phyloP scores from a whole-genome alignment of 2,888 invertebrate species.

The Cancer borealis region DNA sequence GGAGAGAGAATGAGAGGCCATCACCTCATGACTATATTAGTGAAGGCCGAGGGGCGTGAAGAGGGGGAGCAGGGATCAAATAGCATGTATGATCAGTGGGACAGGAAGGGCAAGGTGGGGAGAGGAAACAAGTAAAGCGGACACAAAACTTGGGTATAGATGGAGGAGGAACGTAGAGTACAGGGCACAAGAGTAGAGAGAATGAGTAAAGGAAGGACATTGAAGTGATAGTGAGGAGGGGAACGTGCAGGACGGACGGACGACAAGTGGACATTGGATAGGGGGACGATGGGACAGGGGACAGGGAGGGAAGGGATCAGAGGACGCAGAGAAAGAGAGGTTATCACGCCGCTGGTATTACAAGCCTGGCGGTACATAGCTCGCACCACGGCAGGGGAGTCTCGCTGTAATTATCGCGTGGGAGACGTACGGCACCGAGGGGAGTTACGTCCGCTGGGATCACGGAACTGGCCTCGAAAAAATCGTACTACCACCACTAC shows the following conservation, averaged over 20 bases:
- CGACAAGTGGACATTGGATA: background rate
- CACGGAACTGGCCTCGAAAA: background rate
- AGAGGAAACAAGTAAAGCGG: background rate
- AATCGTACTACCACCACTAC: background rate
- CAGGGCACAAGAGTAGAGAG: background rate
- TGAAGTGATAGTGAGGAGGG: background rate
- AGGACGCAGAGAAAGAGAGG: background rate
- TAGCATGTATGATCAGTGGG: background rate
- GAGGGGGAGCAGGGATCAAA: background rate
- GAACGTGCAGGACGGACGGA: background rate
- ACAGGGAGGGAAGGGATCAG: background rate
- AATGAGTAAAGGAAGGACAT: background rate
- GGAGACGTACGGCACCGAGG: constrained; percentile 12
- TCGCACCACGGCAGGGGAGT: background rate
- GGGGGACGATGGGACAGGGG: background rate
- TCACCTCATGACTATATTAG: constrained; percentile 1
- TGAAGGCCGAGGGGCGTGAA: background rate
- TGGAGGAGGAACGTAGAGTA: background rate
- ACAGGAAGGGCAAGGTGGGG: background rate
- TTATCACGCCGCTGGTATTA: constrained; percentile 6
- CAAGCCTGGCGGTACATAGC: background rate
- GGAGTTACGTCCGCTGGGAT: background rate
- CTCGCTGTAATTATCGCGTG: constrained; percentile 9
- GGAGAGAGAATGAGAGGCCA: constrained; percentile 1
- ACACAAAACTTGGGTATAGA: background rate